These are phyloP conservation scores for Syngnathus rostellatus DNA, from an alignment of 2,797 vertebrate species.

Conservation along the genomic window DNA sequence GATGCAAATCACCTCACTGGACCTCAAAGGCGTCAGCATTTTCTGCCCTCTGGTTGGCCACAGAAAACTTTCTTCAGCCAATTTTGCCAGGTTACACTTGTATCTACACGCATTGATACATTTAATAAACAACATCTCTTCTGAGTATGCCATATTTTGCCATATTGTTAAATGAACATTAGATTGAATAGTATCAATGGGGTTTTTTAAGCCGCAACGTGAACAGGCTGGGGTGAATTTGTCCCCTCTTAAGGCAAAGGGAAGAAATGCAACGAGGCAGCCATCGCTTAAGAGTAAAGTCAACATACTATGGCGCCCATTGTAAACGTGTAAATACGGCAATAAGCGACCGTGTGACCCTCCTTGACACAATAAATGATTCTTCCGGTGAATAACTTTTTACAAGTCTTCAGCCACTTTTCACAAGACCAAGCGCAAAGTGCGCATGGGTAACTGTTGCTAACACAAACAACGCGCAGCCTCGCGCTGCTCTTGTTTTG, in stretches of 20 bases:
- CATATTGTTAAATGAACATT: no score
- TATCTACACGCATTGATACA: no score
- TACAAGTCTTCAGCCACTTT: background rate
- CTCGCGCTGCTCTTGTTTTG: conserved; percentile 49
- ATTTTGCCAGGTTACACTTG: background rate
- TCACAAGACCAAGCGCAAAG: conserved; percentile 18
- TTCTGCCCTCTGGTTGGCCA: background rate
- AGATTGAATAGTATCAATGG: no score
- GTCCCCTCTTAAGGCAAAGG: no score
- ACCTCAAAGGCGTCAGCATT: background rate
- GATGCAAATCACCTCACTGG: background rate
- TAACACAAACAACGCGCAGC: conserved; percentile 64
- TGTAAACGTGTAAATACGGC: background rate
- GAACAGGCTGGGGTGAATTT: no score
- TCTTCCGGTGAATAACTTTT: background rate
- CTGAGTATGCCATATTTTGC: background rate
- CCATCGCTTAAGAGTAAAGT: background rate
- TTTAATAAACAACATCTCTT: background rate
- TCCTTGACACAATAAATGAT: background rate
- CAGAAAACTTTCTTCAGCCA: background rate
- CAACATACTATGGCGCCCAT: background rate
- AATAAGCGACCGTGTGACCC: background rate
- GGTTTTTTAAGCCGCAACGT: background rate
- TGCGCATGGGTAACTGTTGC: conserved; percentile 46
- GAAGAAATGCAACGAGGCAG: background rate